Evolutionary conservation across 2,797 vertebrate genomes (phyloP).

Genomic region (Miichthys miiuy): DNA sequence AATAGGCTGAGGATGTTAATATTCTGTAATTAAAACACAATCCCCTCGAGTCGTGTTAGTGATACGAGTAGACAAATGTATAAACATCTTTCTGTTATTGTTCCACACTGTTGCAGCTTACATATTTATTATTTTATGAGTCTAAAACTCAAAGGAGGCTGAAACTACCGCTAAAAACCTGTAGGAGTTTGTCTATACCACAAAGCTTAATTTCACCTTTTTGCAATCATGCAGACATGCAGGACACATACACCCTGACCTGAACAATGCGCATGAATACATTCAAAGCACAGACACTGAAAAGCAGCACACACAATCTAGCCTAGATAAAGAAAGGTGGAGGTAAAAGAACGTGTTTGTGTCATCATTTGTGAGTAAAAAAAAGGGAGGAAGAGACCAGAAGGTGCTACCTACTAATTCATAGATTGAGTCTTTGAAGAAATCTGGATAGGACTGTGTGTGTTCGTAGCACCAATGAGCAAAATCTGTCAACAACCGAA

Average conservation of each 20-base stretch:
- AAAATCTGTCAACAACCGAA: not conserved
- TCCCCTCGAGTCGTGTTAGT: constrained; percentile 12
- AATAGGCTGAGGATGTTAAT: constrained; percentile 16
- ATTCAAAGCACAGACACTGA: constrained; percentile 7
- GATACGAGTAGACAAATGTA: constrained; percentile 15
- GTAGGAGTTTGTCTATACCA: constrained; percentile 9
- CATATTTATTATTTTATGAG: constrained; percentile 25
- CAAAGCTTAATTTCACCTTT: constrained; percentile 18
- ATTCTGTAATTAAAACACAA: constrained; percentile 11
- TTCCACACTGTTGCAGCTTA: constrained; percentile 11
- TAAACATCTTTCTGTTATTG: constrained; percentile 15
- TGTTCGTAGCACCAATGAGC: not conserved
- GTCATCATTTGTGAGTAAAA: not conserved
- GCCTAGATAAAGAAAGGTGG: not conserved
- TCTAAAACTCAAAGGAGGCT: constrained; percentile 27
- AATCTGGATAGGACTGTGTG: not conserved
- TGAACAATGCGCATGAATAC: not conserved
- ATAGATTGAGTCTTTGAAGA: constrained; percentile 13
- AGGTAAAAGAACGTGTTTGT: not conserved
- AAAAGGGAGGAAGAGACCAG: not conserved
- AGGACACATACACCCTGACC: constrained; percentile 5
- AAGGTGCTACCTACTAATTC: not conserved
- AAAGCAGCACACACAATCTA: not conserved
- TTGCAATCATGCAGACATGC: constrained; percentile 28
- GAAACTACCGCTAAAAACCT: constrained; percentile 14